A percentile compares a stretch with the other conserved stretches of the same genome.
phyloP scores from a whole-genome alignment of 2,888 invertebrate genomes.

The Ochropleura plecta region DNA sequence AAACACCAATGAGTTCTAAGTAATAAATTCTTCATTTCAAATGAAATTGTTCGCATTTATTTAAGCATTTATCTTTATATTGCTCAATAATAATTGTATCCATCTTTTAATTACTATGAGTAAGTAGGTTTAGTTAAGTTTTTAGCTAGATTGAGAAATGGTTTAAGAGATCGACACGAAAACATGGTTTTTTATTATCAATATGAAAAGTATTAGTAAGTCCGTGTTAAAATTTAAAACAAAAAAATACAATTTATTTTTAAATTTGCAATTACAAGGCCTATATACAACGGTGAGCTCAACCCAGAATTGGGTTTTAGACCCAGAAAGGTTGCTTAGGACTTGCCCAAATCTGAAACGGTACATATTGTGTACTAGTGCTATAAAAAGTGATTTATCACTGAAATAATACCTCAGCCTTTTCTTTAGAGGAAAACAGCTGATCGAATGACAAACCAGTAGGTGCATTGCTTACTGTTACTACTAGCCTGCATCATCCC shows the following conservation, averaged over 20 bases:
- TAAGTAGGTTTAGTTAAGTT: constrained; percentile 62
- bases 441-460: background rate
- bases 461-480: background rate
- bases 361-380: background rate
- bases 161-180: constrained; percentile 67
- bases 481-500: no score
- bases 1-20: constrained; percentile 85
- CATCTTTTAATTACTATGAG: constrained; percentile 67
- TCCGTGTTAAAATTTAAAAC: background rate
- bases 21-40: constrained; percentile 71
- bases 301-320: no score
- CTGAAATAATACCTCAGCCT: background rate
- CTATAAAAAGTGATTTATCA: background rate
- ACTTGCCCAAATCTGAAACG: background rate
- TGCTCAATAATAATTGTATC: constrained; percentile 81
- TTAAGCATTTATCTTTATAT: constrained; percentile 78
- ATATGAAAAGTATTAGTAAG: background rate
- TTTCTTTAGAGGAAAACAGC: background rate
- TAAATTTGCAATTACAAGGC: no score
- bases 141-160: constrained; percentile 67
- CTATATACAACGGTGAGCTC: no score
- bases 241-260: no score
- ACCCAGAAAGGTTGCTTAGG: background rate
- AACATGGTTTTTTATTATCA: background rate
- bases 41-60: constrained; percentile 77